Evolutionary conservation across 2,113 vertebrate species (phyloP).

Genomic region (Bufo bufo): DNA sequence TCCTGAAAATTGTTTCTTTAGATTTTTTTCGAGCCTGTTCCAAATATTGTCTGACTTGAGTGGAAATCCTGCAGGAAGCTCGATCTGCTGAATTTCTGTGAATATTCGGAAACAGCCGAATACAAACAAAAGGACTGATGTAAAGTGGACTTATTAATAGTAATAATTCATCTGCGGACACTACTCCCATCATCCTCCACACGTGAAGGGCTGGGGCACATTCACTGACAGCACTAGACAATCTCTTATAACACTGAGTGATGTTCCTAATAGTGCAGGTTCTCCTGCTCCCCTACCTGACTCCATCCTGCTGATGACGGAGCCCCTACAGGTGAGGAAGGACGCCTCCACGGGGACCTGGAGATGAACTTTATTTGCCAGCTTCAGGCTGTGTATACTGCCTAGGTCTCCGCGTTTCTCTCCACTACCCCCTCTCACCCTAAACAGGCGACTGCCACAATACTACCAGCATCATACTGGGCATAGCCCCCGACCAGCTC

Average conservation of each 20-base stretch:
- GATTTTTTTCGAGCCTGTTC: background rate
- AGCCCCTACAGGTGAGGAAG: slow-evolving; percentile 66
- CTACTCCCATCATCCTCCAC: too few relatives aligned
- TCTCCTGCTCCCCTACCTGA: too few relatives aligned
- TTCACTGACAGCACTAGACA: too few relatives aligned
- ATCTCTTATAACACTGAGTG: too few relatives aligned
- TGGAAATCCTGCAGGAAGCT: slow-evolving; percentile 43
- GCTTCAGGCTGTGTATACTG: slow-evolving; percentile 79
- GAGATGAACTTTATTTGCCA: slow-evolving; percentile 81
- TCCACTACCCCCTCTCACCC: slow-evolving; percentile 65
- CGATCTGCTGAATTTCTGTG: slow-evolving; percentile 11
- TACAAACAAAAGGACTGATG: slow-evolving; percentile 19
- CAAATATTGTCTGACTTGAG: background rate
- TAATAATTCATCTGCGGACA: background rate
- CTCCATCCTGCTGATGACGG: background rate
- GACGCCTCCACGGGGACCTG: slow-evolving; percentile 76
- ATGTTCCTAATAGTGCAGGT: too few relatives aligned
- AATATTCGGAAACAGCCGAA: slow-evolving; percentile 44
- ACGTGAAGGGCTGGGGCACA: too few relatives aligned
- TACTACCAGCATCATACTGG: background rate
- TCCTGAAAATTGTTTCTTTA: background rate
- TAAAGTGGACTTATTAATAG: background rate
- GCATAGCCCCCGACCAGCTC: background rate
- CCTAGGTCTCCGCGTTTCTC: slow-evolving; percentile 72
- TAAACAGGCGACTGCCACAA: slow-evolving; percentile 61